Conservation (phyloP, 2,888 invertebrate genomes). For the Aethes cnicana region DNA sequence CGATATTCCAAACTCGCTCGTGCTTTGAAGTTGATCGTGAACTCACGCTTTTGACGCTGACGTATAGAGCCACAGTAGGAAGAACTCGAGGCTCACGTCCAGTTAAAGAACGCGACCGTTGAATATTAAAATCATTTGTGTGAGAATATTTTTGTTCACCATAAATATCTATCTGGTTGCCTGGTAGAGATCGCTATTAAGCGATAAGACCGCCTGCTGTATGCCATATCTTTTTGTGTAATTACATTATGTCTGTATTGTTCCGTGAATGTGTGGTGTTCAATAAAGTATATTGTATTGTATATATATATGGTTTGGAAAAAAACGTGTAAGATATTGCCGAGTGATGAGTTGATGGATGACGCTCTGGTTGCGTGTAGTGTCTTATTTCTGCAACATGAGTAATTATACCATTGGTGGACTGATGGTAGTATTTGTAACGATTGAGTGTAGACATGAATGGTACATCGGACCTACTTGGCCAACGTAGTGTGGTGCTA, state of each 20-base stretch:
- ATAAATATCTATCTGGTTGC: no score
- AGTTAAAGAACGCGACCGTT: slow-evolving; percentile 49
- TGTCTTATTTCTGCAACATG: slow-evolving; percentile 32
- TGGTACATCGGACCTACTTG: slow-evolving; percentile 62
- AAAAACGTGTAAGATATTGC: neutral
- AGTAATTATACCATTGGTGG: slow-evolving; percentile 37
- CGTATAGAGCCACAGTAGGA: slow-evolving; percentile 75
- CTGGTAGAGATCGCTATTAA: no score
- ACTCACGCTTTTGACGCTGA: slow-evolving; percentile 75
- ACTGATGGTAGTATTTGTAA: slow-evolving; percentile 37
- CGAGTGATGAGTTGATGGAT: neutral
- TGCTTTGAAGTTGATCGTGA: slow-evolving; percentile 70
- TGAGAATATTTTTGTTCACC: slow-evolving; percentile 9
- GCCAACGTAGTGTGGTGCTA: slow-evolving; percentile 63
- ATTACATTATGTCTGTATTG: no score
- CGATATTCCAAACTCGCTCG: slow-evolving; percentile 56
- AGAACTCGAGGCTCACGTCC: slow-evolving; percentile 78
- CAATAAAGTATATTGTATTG: no score
- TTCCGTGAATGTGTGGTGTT: no score
- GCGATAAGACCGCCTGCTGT: no score
- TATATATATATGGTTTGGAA: no score
- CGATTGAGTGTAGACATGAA: slow-evolving; percentile 46
- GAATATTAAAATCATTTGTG: slow-evolving; percentile 70
- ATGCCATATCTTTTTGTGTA: no score
- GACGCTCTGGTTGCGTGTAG: slow-evolving; percentile 10